These are phyloP conservation scores for Acromyrmex echinatior DNA, from an alignment of 1,140 invertebrate genomes.

Conservation along the genomic window DNA sequence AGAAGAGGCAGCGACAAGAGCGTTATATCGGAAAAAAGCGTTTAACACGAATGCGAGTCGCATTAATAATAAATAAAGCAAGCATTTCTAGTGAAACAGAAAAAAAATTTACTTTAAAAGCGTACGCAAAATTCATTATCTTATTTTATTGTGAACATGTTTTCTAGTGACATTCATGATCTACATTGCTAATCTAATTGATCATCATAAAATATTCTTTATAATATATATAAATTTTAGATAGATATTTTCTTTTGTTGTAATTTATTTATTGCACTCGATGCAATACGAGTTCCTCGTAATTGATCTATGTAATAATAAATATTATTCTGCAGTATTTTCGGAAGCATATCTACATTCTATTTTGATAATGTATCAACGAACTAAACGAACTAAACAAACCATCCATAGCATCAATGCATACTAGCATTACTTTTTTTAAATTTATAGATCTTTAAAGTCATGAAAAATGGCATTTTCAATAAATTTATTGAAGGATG, in stretches of 20 bases:
- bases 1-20: constrained; percentile 76
- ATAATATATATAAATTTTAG: not conserved
- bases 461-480: no score
- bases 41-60: constrained; percentile 60
- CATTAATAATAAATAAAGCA: not conserved
- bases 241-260: not conserved
- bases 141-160: not conserved
- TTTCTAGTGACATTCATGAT: not conserved
- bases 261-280: not conserved
- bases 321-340: not conserved
- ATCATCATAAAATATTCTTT: constrained; percentile 8
- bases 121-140: not conserved
- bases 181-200: not conserved
- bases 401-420: no score
- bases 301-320: not conserved
- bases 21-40: constrained; percentile 79
- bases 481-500: no score
- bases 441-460: no score
- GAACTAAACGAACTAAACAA: not conserved
- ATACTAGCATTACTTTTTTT: no score
- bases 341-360: not conserved
- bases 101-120: constrained; percentile 14
- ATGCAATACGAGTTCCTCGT: not conserved
- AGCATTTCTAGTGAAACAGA: not conserved
- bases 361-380: not conserved